Percentiles rank a stretch among this genome's conserved stretches.
Conservation (phyloP, 2,113 vertebrate genomes). For the Psophia crepitans region DNA sequence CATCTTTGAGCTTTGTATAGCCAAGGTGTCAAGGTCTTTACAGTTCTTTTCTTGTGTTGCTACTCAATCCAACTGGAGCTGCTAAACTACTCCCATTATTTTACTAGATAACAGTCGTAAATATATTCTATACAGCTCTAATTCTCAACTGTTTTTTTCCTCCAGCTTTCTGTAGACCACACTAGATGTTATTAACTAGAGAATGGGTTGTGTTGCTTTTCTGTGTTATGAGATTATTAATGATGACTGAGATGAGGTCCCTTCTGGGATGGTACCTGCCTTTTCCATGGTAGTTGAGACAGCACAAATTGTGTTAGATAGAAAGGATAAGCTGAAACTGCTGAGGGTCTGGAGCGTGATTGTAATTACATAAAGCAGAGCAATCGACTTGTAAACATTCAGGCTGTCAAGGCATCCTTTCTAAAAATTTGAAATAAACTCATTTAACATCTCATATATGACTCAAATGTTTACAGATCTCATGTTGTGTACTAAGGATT, state of each 20-base stretch:
- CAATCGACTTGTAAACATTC: background rate
- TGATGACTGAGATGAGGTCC: background rate
- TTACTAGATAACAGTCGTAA: background rate
- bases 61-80: background rate
- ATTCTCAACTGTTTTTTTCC: background rate
- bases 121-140: background rate
- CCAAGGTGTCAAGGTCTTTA: background rate
- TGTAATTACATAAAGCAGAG: background rate
- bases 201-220: background rate
- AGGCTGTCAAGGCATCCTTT: background rate
- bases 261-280: background rate
- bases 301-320: background rate
- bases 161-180: background rate
- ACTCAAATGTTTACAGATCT: constrained; percentile 21
- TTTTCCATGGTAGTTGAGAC: background rate
- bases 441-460: background rate
- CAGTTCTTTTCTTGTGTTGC: background rate
- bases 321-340: background rate
- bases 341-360: background rate
- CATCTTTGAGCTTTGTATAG: background rate
- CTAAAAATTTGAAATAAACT: background rate
- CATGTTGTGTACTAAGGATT: background rate
- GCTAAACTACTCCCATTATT: background rate
- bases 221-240: background rate
- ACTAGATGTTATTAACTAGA: background rate